Evolutionary conservation across 2,113 vertebrate species (phyloP).

Genomic region (Brachypteracias leptosomus): DNA sequence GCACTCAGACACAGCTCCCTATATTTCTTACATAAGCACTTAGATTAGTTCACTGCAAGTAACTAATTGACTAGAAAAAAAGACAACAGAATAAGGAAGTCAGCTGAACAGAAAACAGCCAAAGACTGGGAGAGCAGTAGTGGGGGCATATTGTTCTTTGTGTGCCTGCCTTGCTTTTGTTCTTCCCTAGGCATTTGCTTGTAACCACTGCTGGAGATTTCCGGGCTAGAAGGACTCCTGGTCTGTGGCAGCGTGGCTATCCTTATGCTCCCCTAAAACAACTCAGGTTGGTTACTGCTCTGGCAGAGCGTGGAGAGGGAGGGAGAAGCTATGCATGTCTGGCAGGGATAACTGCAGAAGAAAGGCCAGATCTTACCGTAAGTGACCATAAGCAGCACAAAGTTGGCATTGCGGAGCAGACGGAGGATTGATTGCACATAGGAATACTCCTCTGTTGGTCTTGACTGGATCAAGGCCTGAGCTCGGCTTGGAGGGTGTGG

Average conservation of each 20-base stretch:
- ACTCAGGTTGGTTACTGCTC: neutral
- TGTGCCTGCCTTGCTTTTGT: neutral
- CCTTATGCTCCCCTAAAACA: neutral
- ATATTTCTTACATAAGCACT: neutral
- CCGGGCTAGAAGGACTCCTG: neutral
- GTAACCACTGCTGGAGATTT: neutral
- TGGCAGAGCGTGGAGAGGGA: neutral
- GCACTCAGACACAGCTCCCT: neutral
- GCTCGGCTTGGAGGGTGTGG: conserved; percentile 83
- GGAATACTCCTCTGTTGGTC: conserved; percentile 72
- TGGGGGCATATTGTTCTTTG: neutral
- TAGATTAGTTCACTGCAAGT: neutral
- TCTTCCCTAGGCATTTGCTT: neutral
- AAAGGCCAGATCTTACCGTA: conserved; percentile 81
- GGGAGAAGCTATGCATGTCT: neutral
- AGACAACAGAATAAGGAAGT: neutral
- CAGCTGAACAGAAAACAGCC: neutral
- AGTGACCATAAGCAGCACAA: conserved; percentile 86
- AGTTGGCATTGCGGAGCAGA: conserved; percentile 84
- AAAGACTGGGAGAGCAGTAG: neutral
- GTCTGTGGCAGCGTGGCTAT: neutral
- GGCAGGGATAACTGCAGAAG: neutral
- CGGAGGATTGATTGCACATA: conserved; percentile 81
- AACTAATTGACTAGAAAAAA: neutral
- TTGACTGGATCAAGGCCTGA: conserved; percentile 79